Percentiles rank a stretch among this genome's conserved stretches.
Evolutionary conservation across 2,888 invertebrate genomes (phyloP).

Genomic region (Ornithoptera priamus): DNA sequence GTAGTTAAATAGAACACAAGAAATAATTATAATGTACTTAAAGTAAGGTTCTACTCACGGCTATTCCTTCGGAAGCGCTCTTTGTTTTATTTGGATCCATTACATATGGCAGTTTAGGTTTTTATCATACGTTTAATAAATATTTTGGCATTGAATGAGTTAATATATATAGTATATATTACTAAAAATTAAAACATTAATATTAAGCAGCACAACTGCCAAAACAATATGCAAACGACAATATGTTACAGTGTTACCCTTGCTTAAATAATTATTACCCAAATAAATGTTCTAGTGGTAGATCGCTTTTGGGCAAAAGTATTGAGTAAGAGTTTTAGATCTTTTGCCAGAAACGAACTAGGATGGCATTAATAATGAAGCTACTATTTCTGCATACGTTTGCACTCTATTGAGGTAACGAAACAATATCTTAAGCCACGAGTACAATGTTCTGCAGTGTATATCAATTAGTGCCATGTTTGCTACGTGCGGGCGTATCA

Average conservation of each 20-base stretch:
- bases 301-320: too few relatives aligned
- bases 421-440: too few relatives aligned
- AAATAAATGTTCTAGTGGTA: too few relatives aligned
- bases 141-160: neutral
- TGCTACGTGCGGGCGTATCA: too few relatives aligned
- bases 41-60: conserved; percentile 51
- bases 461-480: too few relatives aligned
- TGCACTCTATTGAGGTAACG: too few relatives aligned
- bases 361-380: too few relatives aligned
- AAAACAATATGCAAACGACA: conserved; percentile 33
- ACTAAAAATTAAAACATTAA: neutral
- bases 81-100: conserved; percentile 67
- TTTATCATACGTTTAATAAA: neutral
- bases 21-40: neutral
- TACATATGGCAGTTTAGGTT: conserved; percentile 14
- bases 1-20: neutral
- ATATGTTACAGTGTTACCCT: conserved; percentile 4
- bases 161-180: neutral
- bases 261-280: neutral
- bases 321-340: too few relatives aligned
- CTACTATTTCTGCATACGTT: too few relatives aligned
- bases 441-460: too few relatives aligned
- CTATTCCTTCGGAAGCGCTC: conserved; percentile 74
- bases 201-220: conserved; percentile 4
- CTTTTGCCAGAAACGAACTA: too few relatives aligned